Evolutionary conservation across 2,113 vertebrate genomes (phyloP).

Genomic region (Clarias gariepinus): DNA sequence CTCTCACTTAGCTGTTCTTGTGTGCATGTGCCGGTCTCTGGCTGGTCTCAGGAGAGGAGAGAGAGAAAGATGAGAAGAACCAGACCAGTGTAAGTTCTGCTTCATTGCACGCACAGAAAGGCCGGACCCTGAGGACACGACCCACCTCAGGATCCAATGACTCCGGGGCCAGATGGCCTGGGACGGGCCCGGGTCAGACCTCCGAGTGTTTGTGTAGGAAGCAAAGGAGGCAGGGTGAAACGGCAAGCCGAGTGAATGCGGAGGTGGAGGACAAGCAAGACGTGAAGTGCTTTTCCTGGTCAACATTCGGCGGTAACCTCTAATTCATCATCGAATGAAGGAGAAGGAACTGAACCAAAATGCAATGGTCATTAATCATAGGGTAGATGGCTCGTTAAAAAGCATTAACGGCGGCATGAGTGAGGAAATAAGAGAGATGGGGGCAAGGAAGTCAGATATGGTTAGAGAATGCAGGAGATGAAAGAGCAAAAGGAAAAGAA

Average conservation of each 20-base stretch:
- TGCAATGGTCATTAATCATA: constrained; percentile 42
- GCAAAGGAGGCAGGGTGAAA: constrained; percentile 39
- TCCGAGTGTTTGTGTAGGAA: neutral
- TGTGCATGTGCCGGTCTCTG: constrained; percentile 10
- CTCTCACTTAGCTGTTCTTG: neutral
- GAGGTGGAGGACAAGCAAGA: constrained; percentile 31
- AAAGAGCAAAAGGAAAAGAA: constrained; percentile 26
- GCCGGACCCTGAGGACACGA: constrained; percentile 40
- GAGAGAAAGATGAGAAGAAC: constrained; percentile 35
- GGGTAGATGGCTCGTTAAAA: constrained; percentile 33
- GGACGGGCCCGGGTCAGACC: constrained; percentile 38
- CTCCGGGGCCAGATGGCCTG: constrained; percentile 45
- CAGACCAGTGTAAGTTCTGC: constrained; percentile 26
- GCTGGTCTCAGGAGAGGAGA: constrained; percentile 38
- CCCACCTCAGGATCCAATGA: constrained; percentile 48
- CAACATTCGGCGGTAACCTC: constrained; percentile 38
- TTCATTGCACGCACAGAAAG: constrained; percentile 45
- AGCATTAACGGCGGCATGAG: constrained; percentile 3
- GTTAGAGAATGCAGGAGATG: constrained; percentile 5
- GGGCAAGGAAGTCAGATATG: constrained; percentile 23
- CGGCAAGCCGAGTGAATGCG: constrained; percentile 10
- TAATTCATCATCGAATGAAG: constrained; percentile 39
- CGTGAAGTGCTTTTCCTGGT: constrained; percentile 7
- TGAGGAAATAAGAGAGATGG: constrained; percentile 4
- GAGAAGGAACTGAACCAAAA: constrained; percentile 38